Evolutionary conservation across 2,888 invertebrate genomes (phyloP).

Genomic region (Pyralis farinalis): DNA sequence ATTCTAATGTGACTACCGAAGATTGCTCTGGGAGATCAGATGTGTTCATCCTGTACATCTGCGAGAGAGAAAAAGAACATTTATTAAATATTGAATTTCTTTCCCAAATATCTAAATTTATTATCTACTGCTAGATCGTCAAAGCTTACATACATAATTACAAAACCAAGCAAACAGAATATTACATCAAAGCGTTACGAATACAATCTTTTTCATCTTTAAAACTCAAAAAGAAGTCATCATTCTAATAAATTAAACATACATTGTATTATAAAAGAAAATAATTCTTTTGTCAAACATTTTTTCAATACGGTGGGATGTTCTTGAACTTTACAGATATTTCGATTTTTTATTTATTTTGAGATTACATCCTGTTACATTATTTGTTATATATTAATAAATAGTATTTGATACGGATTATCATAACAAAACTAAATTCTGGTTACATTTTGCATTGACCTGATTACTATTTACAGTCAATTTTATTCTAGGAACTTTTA

Average conservation of each 20-base stretch:
- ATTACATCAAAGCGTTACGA: slow-evolving; percentile 22
- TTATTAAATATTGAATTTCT: slow-evolving; percentile 28
- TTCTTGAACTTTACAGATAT: too few relatives aligned
- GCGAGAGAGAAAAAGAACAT: slow-evolving; percentile 82
- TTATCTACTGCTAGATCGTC: slow-evolving; percentile 17
- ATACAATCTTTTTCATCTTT: slow-evolving; percentile 12
- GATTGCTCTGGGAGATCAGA: slow-evolving; percentile 76
- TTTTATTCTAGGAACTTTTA: too few relatives aligned
- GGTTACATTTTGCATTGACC: too few relatives aligned
- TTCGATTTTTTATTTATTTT: too few relatives aligned
- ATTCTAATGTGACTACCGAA: slow-evolving; percentile 33
- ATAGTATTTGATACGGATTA: too few relatives aligned
- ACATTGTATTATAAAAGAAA: too few relatives aligned
- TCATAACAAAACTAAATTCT: too few relatives aligned
- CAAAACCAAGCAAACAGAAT: slow-evolving; percentile 23
- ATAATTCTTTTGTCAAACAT: too few relatives aligned
- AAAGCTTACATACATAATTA: slow-evolving; percentile 19
- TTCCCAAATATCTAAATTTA: slow-evolving; percentile 2
- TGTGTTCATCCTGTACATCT: slow-evolving; percentile 89
- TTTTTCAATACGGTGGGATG: too few relatives aligned
- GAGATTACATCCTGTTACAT: too few relatives aligned
- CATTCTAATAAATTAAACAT: background rate
- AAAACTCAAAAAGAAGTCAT: background rate
- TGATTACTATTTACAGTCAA: too few relatives aligned
- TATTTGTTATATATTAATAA: too few relatives aligned